Evolutionary conservation across 1,140 invertebrate genomes (phyloP).

Genomic region (Achatina immaculata): DNA sequence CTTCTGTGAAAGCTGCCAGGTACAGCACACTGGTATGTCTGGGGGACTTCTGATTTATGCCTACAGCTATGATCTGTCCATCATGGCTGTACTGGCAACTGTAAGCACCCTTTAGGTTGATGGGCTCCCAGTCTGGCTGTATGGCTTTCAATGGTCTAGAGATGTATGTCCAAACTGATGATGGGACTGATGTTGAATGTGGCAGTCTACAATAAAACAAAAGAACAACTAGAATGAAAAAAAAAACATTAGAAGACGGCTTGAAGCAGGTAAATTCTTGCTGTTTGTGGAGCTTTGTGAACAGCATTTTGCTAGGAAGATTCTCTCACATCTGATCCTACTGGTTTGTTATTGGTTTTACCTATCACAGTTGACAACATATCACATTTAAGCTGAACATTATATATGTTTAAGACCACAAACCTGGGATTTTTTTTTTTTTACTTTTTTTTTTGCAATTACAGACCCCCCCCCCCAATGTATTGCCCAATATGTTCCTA

Average conservation of each 20-base stretch:
- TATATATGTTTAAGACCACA: no score
- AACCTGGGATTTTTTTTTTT: no score
- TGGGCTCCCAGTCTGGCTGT: slow-evolving; percentile 52
- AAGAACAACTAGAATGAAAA: background rate
- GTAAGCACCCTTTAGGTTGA: slow-evolving; percentile 55
- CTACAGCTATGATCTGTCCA: slow-evolving; percentile 67
- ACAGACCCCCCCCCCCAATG: no score
- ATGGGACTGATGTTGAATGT: slow-evolving; percentile 28
- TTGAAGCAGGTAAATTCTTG: background rate
- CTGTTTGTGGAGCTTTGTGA: no score
- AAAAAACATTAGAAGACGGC: no score
- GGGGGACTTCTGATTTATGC: slow-evolving; percentile 66
- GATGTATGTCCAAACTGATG: slow-evolving; percentile 54
- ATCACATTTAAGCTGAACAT: no score
- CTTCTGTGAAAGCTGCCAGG: slow-evolving; percentile 64
- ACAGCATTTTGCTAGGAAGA: no score
- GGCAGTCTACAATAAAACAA: background rate
- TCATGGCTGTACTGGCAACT: slow-evolving; percentile 57
- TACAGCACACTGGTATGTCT: slow-evolving; percentile 59
- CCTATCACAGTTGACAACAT: no score
- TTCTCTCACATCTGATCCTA: no score
- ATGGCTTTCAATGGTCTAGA: slow-evolving; percentile 58
- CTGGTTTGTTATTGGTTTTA: no score
- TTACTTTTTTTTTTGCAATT: no score
- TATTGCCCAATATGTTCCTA: no score